These are phyloP conservation scores for Hymenochirus boettgeri DNA, from an alignment of 2,113 vertebrate genomes.

Conservation along the genomic window DNA sequence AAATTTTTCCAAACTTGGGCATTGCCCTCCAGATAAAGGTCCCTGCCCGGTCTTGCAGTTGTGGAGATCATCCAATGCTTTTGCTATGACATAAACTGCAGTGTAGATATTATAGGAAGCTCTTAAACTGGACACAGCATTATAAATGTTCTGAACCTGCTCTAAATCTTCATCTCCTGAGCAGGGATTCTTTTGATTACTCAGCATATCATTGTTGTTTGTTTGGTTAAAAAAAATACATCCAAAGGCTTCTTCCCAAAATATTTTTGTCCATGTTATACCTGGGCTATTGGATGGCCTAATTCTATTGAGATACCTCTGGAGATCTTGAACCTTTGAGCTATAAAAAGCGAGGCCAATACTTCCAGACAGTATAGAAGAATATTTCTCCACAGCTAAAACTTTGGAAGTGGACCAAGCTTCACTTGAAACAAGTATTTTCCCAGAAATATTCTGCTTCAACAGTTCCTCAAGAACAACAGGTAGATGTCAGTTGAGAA, in stretches of 20 bases:
- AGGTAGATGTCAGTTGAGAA: conserved; percentile 27
- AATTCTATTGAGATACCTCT: conserved; percentile 14
- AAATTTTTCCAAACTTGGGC: background rate
- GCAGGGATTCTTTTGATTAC: background rate
- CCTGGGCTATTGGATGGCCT: conserved; percentile 18
- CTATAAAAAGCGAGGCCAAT: conserved; percentile 21
- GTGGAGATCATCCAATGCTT: conserved; percentile 36
- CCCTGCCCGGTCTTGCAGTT: conserved; percentile 8
- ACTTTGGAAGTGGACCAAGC: conserved; percentile 29
- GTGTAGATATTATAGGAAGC: background rate
- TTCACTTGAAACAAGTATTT: conserved; percentile 27
- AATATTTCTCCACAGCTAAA: conserved; percentile 16
- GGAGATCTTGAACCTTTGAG: background rate
- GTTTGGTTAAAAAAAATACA: background rate
- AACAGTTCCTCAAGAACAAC: conserved; percentile 8
- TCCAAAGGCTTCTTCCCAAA: conserved; percentile 36
- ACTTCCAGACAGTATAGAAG: background rate
- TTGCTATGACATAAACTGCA: conserved; percentile 30
- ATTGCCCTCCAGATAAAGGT: background rate
- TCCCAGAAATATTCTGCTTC: conserved; percentile 8
- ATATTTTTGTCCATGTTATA: conserved; percentile 10
- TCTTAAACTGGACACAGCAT: conserved; percentile 9
- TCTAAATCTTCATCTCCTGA: conserved; percentile 15
- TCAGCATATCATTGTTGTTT: background rate
- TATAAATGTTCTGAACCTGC: conserved; percentile 11